Conservation (phyloP, 2,888 invertebrate species). For the Ennomos quercinarius region DNA sequence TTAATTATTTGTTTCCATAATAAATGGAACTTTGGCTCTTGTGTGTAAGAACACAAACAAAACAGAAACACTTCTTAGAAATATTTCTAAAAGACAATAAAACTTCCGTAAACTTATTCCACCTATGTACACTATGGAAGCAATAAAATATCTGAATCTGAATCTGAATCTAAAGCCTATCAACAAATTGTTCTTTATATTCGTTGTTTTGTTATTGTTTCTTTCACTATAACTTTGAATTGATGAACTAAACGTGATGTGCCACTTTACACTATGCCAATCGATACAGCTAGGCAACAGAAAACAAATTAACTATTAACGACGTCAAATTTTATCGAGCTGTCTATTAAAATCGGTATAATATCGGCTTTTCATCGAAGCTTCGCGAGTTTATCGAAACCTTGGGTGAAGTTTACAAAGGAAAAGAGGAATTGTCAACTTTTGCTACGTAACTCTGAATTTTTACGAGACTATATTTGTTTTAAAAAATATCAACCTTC, state of each 20-base stretch:
- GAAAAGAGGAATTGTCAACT: too few relatives aligned
- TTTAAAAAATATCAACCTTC: too few relatives aligned
- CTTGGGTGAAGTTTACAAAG: neutral
- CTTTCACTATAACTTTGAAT: neutral
- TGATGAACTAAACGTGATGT: slow-evolving; percentile 9
- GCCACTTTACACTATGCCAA: slow-evolving; percentile 2
- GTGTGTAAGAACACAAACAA: too few relatives aligned
- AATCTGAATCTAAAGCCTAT: too few relatives aligned
- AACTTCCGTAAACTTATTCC: neutral
- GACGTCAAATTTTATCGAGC: slow-evolving; percentile 9
- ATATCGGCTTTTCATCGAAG: slow-evolving; percentile 1
- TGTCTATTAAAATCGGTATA: neutral
- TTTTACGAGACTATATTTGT: too few relatives aligned
- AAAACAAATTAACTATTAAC: slow-evolving; percentile 23
- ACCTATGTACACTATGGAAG: too few relatives aligned
- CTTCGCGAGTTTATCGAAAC: slow-evolving; percentile 1
- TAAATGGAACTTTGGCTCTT: too few relatives aligned
- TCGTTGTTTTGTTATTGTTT: neutral
- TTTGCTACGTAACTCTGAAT: too few relatives aligned
- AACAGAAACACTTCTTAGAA: too few relatives aligned
- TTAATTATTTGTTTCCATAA: too few relatives aligned
- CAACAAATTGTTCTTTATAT: slow-evolving; percentile 1
- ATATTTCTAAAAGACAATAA: too few relatives aligned
- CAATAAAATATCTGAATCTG: too few relatives aligned
- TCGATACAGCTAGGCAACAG: slow-evolving; percentile 23